Percentiles rank a stretch among this genome's conserved stretches.
These are phyloP conservation scores for Urocynchramus pylzowi DNA, from an alignment of 2,113 vertebrate genomes.

Conservation along the genomic window DNA sequence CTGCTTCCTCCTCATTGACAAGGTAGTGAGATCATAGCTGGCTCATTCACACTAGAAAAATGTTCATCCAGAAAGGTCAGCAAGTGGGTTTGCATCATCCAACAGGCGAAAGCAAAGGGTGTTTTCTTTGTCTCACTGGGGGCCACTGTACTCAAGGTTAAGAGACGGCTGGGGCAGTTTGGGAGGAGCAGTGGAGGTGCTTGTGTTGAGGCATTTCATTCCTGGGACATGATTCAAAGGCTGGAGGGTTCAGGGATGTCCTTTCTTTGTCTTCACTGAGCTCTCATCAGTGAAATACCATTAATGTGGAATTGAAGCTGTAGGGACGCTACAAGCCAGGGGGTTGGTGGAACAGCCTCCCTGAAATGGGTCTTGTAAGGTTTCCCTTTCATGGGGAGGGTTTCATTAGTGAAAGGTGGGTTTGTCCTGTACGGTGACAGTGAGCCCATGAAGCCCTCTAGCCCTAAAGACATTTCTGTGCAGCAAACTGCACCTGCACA, in stretches of 20 bases:
- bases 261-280: background rate
- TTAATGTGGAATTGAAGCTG: background rate
- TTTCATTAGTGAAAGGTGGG: background rate
- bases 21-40: slow-evolving; percentile 70
- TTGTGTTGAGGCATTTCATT: background rate
- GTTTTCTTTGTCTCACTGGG: slow-evolving; percentile 52
- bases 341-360: background rate
- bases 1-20: slow-evolving; percentile 58
- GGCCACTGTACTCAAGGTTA: slow-evolving; percentile 22
- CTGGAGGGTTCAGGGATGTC: background rate
- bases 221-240: background rate
- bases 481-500: background rate
- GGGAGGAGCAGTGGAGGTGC: slow-evolving; percentile 2
- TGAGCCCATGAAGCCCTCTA: background rate
- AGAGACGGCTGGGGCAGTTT: background rate
- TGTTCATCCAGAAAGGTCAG: slow-evolving; percentile 63
- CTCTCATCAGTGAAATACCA: background rate
- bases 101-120: background rate
- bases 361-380: background rate
- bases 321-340: background rate
- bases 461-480: background rate
- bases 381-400: background rate
- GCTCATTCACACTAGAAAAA: slow-evolving; percentile 59
- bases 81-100: slow-evolving; percentile 48
- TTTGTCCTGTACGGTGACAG: fast-evolving